These are phyloP conservation scores for Pangasius sanitwongsei DNA, from an alignment of 2,797 vertebrate genomes.

Conservation along the genomic window DNA sequence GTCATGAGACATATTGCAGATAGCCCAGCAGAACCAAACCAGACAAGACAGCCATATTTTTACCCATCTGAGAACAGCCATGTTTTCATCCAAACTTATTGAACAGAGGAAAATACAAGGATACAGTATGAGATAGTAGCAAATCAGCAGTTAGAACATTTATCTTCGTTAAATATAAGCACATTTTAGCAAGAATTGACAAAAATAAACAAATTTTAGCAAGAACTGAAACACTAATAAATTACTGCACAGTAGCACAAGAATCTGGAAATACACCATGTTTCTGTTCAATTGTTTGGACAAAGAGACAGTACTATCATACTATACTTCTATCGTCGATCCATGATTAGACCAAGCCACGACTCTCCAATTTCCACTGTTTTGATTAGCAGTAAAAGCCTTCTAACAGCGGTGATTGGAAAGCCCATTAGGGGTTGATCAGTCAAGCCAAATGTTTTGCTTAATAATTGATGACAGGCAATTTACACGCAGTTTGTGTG, in stretches of 20 bases:
- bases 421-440: conserved; percentile 59
- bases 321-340: conserved; percentile 17
- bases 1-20: conserved; percentile 38
- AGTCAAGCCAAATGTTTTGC: conserved; percentile 56
- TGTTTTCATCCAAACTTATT: neutral
- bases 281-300: neutral
- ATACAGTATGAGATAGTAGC: neutral
- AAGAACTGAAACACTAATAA: neutral
- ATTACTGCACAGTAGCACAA: neutral
- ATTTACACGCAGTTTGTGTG: conserved; percentile 52
- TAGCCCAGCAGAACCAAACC: conserved; percentile 34
- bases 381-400: conserved; percentile 54
- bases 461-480: conserved; percentile 63
- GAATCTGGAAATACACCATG: neutral
- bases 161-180: conserved; percentile 13
- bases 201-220: neutral
- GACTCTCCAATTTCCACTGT: conserved; percentile 35
- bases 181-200: neutral
- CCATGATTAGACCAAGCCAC: neutral
- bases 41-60: conserved; percentile 1
- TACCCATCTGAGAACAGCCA: conserved; percentile 38
- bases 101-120: neutral
- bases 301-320: neutral
- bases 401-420: conserved; percentile 57
- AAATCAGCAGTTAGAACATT: neutral